Conservation (phyloP, 37 sponge, comb jelly and placozoan genomes). For the Beroe ovata region DNA sequence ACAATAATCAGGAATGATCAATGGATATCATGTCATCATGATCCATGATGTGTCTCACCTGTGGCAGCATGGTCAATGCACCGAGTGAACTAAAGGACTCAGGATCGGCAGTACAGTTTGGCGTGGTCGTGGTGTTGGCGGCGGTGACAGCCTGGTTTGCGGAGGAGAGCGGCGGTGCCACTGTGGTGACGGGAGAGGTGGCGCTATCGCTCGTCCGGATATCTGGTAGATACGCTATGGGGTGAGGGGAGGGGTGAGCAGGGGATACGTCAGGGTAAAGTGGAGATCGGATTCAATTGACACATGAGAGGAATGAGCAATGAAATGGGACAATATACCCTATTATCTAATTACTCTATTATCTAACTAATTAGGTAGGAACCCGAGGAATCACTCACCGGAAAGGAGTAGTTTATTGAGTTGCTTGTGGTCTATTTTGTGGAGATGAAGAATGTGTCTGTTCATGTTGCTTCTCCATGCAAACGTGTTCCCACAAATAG, state of each 20-base stretch:
- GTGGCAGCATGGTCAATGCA: constrained; percentile 54
- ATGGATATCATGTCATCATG: too few relatives aligned
- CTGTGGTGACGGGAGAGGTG: background rate
- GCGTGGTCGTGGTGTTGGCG: background rate
- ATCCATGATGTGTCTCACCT: too few relatives aligned
- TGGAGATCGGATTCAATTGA: too few relatives aligned
- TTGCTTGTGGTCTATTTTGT: constrained; percentile 67
- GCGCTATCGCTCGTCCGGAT: background rate
- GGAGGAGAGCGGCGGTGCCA: background rate
- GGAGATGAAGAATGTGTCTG: constrained; percentile 59
- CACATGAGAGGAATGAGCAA: too few relatives aligned
- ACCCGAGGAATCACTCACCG: constrained; percentile 5
- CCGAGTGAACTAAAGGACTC: constrained; percentile 50
- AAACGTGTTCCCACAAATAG: constrained; percentile 64
- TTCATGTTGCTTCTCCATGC: constrained; percentile 67
- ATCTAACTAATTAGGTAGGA: background rate
- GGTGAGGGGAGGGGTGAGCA: too few relatives aligned
- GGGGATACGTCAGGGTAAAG: too few relatives aligned
- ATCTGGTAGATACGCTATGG: constrained; percentile 42
- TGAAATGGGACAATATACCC: too few relatives aligned
- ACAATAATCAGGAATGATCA: too few relatives aligned
- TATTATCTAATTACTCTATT: too few relatives aligned
- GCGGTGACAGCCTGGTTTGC: background rate
- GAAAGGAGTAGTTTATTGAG: constrained; percentile 63
- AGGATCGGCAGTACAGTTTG: background rate